These are phyloP conservation scores for Chlorops oryzae DNA, from an alignment of 1,140 invertebrate genomes.

Conservation along the genomic window DNA sequence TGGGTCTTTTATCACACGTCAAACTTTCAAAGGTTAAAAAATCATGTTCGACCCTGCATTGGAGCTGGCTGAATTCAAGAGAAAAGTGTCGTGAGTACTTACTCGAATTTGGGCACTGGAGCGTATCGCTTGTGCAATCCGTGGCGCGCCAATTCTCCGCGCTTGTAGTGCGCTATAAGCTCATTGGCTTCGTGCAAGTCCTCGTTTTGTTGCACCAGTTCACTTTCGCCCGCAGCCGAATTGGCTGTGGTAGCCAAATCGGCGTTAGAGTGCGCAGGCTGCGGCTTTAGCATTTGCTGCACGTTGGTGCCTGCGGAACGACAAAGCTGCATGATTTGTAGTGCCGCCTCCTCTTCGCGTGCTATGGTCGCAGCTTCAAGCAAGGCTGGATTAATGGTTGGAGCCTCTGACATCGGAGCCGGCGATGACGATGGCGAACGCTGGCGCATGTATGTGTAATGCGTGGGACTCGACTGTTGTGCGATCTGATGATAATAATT, in stretches of 20 bases:
- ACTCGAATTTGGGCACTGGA: conserved; percentile 43
- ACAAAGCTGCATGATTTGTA: conserved; percentile 34
- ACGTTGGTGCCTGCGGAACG: conserved; percentile 10
- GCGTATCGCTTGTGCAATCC: conserved; percentile 40
- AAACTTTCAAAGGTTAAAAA: no score
- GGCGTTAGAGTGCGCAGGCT: no score
- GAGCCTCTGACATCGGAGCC: conserved; percentile 8
- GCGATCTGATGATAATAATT: no score
- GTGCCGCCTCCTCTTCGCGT: conserved; percentile 22
- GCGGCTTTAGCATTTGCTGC: no score
- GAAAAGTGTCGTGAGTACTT: conserved; percentile 22
- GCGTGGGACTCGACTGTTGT: no score
- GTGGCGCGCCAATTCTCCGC: conserved; percentile 34
- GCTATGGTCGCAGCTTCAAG: conserved; percentile 49
- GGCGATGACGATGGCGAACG: conserved; percentile 25
- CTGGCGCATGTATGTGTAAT: no score
- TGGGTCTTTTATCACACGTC: no score
- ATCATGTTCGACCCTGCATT: no score
- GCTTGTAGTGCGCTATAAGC: conserved; percentile 42
- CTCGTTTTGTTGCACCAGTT: conserved; percentile 36
- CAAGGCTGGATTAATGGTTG: conserved; percentile 49
- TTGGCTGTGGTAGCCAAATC: not conserved
- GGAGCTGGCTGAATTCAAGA: no score
- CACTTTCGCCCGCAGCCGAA: conserved; percentile 15
- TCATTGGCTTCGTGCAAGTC: conserved; percentile 37